Percentiles rank a stretch among this genome's conserved stretches.
Evolutionary conservation across 2,113 vertebrate genomes (phyloP).

Genomic region (Heterotilapia buettikoferi): DNA sequence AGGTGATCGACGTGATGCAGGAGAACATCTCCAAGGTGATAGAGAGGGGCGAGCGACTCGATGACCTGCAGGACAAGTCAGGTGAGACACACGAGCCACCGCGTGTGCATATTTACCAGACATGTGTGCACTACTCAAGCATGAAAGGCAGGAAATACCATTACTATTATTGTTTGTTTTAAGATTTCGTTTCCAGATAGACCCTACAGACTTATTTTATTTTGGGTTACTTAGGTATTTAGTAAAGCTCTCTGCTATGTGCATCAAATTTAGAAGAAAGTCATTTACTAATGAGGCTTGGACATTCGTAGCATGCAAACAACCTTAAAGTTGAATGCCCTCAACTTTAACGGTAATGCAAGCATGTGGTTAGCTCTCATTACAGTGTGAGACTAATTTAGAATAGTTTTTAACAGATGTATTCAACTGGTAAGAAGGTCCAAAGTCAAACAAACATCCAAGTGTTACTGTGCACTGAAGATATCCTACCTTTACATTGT

Average conservation of each 20-base stretch:
- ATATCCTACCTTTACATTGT: neutral
- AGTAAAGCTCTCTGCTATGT: neutral
- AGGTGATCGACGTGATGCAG: constrained; percentile 99
- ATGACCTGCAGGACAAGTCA: constrained; percentile 97
- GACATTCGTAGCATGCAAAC: neutral
- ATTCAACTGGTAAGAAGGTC: neutral
- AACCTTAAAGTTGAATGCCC: neutral
- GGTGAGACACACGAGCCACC: constrained; percentile 64
- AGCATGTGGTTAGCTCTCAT: neutral
- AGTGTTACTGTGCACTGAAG: neutral
- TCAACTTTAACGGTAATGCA: neutral
- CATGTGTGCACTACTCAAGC: neutral
- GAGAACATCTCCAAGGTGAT: constrained; percentile 99
- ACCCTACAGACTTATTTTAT: neutral
- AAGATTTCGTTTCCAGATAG: neutral
- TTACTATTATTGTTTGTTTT: neutral
- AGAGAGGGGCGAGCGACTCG: constrained; percentile 92
- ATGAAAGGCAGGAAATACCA: neutral
- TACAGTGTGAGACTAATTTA: neutral
- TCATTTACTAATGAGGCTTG: neutral
- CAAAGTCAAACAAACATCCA: neutral
- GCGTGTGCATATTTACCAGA: neutral
- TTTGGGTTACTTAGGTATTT: neutral
- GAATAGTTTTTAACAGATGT: neutral
- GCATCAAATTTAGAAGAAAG: neutral